These are phyloP conservation scores for Pantherophis alleghaniensis DNA, from an alignment of 2,797 vertebrate genomes.

Conservation along the genomic window DNA sequence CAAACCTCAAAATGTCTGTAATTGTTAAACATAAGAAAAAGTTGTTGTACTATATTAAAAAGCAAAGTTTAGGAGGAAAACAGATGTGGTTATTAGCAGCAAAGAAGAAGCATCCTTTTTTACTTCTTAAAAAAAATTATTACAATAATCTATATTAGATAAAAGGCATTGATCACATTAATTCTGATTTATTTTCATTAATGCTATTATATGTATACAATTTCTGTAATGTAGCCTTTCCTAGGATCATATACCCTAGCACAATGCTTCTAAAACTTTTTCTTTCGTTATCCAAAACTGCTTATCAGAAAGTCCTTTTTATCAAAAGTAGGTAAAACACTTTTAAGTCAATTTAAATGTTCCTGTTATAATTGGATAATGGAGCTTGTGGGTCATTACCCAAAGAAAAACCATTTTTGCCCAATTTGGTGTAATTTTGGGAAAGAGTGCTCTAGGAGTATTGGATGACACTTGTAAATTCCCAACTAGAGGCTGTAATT, in stretches of 20 bases:
- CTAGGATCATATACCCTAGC: not conserved
- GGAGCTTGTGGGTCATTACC: not conserved
- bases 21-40: slow-evolving; percentile 56
- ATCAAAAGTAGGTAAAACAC: not conserved
- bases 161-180: slow-evolving; percentile 21
- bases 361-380: not conserved
- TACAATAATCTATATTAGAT: not conserved
- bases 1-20: slow-evolving; percentile 35
- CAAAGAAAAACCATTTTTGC: not conserved
- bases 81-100: slow-evolving; percentile 22
- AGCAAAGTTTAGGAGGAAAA: slow-evolving; percentile 48
- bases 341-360: not conserved
- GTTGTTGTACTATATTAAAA: slow-evolving; percentile 58
- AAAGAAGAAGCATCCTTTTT: not conserved
- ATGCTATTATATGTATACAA: not conserved
- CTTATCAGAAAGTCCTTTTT: not conserved
- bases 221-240: not conserved
- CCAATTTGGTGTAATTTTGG: not conserved
- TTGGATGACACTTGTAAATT: not conserved
- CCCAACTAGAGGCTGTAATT: not conserved
- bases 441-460: not conserved
- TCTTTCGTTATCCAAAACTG: not conserved
- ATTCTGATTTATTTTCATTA: slow-evolving; percentile 1
- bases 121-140: not conserved
- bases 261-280: not conserved